Conservation (phyloP, 2,113 vertebrate species). For the Crypturellus undulatus region DNA sequence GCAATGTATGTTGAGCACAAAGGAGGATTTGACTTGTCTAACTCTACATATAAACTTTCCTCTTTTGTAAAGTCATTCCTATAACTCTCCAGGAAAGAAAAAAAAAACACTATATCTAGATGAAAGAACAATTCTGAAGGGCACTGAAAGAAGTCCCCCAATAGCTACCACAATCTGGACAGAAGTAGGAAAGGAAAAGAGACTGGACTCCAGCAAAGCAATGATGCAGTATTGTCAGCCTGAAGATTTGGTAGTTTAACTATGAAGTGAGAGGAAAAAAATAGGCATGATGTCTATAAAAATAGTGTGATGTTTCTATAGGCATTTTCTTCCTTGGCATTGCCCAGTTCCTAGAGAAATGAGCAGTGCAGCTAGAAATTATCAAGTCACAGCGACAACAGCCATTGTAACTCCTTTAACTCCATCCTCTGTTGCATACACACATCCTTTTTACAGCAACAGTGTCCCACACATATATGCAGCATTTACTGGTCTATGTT, state of each 20-base stretch:
- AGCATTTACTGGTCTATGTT: background rate
- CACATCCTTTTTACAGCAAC: background rate
- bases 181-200: background rate
- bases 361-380: background rate
- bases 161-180: background rate
- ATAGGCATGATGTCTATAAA: background rate
- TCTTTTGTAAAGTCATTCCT: background rate
- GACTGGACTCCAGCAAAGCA: background rate
- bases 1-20: background rate
- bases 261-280: background rate
- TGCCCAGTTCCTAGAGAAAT: background rate
- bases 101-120: background rate
- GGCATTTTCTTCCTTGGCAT: background rate
- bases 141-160: background rate
- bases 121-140: background rate
- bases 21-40: background rate
- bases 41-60: background rate
- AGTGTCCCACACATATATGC: background rate
- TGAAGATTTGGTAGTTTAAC: background rate
- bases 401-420: background rate
- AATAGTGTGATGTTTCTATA: background rate
- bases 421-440: background rate
- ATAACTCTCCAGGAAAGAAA: background rate
- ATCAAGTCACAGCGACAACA: background rate
- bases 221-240: background rate